Conservation (phyloP, 2,888 invertebrate species). For the Polydrusus tereticollis region DNA sequence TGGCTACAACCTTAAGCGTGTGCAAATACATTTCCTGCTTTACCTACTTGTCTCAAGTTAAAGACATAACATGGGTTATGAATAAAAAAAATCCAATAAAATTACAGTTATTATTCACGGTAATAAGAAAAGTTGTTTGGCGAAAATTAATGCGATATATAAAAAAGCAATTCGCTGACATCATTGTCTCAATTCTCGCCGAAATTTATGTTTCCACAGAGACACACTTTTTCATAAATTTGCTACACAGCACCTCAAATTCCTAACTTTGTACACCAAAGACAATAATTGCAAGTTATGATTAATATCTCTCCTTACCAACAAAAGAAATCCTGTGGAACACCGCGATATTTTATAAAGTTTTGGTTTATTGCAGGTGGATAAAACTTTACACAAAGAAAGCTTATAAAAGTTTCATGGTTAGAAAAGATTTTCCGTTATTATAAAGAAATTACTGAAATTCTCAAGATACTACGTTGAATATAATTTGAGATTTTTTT, state of each 20-base stretch:
- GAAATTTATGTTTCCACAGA: neutral
- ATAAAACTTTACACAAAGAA: slow-evolving; percentile 18
- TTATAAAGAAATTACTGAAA: slow-evolving; percentile 1
- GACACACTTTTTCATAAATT: neutral
- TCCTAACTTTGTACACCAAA: neutral
- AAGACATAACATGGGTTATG: too few relatives aligned
- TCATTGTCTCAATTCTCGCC: neutral
- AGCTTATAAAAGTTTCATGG: slow-evolving; percentile 3
- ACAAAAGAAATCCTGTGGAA: slow-evolving; percentile 12
- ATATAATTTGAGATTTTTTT: neutral
- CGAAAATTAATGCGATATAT: neutral
- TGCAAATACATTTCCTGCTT: too few relatives aligned
- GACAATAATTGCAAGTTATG: slow-evolving; percentile 7
- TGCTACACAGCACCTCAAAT: neutral
- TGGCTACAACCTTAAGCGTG: too few relatives aligned
- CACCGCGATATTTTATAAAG: slow-evolving; percentile 4
- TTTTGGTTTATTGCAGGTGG: slow-evolving; percentile 12
- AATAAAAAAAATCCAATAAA: too few relatives aligned
- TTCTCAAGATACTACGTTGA: neutral
- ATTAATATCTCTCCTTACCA: slow-evolving; percentile 11
- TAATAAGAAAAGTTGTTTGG: neutral
- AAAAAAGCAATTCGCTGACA: neutral
- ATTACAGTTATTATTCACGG: neutral
- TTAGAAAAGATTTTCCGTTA: neutral
- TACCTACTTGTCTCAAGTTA: too few relatives aligned